phyloP scores from a whole-genome alignment of 1,140 invertebrate genomes.

The Choristoneura fumiferana region DNA sequence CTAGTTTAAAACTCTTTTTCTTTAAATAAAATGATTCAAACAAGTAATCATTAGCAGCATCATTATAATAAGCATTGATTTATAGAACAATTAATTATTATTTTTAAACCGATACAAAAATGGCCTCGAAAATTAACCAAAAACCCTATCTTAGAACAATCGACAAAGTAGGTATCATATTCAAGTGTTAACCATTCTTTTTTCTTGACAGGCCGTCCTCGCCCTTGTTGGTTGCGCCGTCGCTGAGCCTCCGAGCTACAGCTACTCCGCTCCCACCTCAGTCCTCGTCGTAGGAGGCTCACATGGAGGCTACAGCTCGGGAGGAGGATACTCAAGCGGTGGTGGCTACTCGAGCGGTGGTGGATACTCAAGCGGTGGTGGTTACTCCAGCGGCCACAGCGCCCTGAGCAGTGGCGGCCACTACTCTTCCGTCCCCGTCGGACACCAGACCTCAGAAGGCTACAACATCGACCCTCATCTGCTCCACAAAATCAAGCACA shows the following conservation, averaged over 20 bases:
- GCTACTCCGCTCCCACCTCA: constrained; percentile 34
- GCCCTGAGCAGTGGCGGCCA: constrained; percentile 83
- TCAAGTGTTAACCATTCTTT: no score
- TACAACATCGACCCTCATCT: constrained; percentile 87
- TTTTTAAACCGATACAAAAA: no score
- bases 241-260: constrained; percentile 65
- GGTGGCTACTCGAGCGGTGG: constrained; percentile 56
- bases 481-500: constrained; percentile 89
- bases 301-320: constrained; percentile 52
- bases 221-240: constrained; percentile 71
- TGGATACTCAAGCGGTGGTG: constrained; percentile 49
- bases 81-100: no score
- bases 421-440: constrained; percentile 85
- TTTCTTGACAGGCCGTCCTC: constrained; percentile 64
- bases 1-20: no score
- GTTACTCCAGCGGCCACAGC: constrained; percentile 55
- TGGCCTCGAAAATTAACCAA: no score
- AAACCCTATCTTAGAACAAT: no score
- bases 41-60: no score
- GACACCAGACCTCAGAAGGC: constrained; percentile 87
- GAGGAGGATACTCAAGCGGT: constrained; percentile 38
- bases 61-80: no score
- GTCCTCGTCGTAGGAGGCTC: constrained; percentile 47
- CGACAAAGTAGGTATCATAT: no score
- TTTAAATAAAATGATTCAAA: no score